Conservation (phyloP, 2,888 invertebrate genomes). For the Scaptomyza caliginosa region DNA sequence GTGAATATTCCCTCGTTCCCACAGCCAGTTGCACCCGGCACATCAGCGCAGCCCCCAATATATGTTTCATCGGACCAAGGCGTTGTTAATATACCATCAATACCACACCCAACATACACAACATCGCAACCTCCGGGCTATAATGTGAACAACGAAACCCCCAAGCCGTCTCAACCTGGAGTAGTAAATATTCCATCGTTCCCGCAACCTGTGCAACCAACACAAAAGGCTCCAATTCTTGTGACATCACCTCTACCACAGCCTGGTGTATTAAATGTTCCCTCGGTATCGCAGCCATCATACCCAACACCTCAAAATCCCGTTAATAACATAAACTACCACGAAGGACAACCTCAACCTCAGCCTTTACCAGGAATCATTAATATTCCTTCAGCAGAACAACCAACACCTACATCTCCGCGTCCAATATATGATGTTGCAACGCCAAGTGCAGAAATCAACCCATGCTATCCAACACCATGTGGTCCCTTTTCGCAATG, state of each 20-base stretch:
- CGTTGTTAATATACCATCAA: conserved; percentile 36
- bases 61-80: conserved; percentile 23
- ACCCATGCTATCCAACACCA: conserved; percentile 87
- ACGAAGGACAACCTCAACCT: conserved; percentile 11
- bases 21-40: background rate
- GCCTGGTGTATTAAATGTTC: conserved; percentile 21
- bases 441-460: conserved; percentile 35
- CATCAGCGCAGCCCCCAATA: conserved; percentile 20
- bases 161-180: conserved; percentile 15
- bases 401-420: conserved; percentile 16
- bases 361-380: conserved; percentile 30
- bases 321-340: conserved; percentile 51
- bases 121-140: conserved; percentile 27
- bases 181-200: conserved; percentile 58
- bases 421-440: conserved; percentile 47
- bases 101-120: conserved; percentile 33
- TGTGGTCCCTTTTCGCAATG: conserved; percentile 89
- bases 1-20: conserved; percentile 42
- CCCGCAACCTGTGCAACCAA: conserved; percentile 14
- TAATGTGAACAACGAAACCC: conserved; percentile 21
- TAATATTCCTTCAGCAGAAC: conserved; percentile 44
- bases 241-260: conserved; percentile 3
- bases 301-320: conserved; percentile 73
- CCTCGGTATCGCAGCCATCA: conserved; percentile 20
- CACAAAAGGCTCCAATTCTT: conserved; percentile 19